Percentiles rank a stretch among this genome's conserved stretches.
These are phyloP conservation scores for Tigriopus japonicus DNA, from an alignment of 1,140 invertebrate species.

Conservation along the genomic window DNA sequence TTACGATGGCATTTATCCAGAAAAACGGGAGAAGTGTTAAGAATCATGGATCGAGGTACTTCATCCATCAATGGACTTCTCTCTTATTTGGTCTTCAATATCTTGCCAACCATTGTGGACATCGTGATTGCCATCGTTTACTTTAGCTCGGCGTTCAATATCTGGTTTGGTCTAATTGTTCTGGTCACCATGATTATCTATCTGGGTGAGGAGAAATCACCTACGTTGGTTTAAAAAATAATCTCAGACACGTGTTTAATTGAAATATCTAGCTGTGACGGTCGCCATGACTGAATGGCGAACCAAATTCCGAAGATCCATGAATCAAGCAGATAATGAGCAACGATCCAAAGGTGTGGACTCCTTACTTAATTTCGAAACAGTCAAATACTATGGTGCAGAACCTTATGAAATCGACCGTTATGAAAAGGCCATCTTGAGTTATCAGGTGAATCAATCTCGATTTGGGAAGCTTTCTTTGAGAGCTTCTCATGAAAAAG, in stretches of 20 bases:
- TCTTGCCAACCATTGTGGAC: constrained; percentile 75
- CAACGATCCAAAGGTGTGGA: constrained; percentile 77
- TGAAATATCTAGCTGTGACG: constrained; percentile 43
- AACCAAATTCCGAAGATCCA: constrained; percentile 62
- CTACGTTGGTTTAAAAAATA: not conserved
- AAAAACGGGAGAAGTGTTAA: constrained; percentile 85
- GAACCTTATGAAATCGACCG: constrained; percentile 71
- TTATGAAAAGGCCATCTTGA: constrained; percentile 57
- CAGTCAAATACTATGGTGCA: constrained; percentile 90
- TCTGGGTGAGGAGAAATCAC: constrained; percentile 46
- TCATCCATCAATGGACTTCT: constrained; percentile 82
- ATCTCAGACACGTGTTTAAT: no score
- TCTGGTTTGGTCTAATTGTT: constrained; percentile 83
- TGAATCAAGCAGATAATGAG: constrained; percentile 84
- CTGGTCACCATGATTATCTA: constrained; percentile 79
- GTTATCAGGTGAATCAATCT: constrained; percentile 49
- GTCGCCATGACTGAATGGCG: constrained; percentile 84
- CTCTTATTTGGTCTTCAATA: constrained; percentile 68
- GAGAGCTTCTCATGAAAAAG: not conserved
- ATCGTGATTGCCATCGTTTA: constrained; percentile 79
- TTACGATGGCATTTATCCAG: constrained; percentile 71
- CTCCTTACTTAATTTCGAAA: constrained; percentile 92
- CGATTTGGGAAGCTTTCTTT: no score
- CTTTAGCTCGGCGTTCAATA: constrained; percentile 68
- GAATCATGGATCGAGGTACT: constrained; percentile 86